Conservation (phyloP, 2,888 invertebrate genomes). For the Dromius quadrimaculatus region DNA sequence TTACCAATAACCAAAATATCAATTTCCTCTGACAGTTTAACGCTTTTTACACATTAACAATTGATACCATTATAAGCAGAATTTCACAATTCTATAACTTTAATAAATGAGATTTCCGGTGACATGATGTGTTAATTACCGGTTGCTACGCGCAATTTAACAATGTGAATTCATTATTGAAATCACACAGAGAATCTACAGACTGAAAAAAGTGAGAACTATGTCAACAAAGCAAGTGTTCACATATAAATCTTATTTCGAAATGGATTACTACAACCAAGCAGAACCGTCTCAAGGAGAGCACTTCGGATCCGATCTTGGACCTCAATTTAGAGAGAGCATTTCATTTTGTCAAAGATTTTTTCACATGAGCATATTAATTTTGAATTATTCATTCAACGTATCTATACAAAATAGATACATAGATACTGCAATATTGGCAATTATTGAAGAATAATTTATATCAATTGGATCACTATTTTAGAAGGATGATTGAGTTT, state of each 20-base stretch:
- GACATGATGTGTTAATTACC: slow-evolving; percentile 6
- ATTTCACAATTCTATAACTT: slow-evolving; percentile 17
- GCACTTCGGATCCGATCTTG: too few species aligned
- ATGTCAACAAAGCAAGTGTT: slow-evolving; percentile 2
- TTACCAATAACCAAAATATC: too few species aligned
- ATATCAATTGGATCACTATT: too few species aligned
- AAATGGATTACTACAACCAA: slow-evolving; percentile 24
- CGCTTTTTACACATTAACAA: background rate
- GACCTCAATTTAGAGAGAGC: too few species aligned
- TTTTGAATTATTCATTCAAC: too few species aligned
- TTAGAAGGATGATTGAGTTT: too few species aligned
- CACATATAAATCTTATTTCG: background rate
- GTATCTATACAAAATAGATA: too few species aligned
- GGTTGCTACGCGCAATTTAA: slow-evolving; percentile 30
- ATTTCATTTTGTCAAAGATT: too few species aligned
- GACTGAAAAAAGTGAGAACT: slow-evolving; percentile 9
- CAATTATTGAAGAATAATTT: too few species aligned
- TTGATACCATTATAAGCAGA: slow-evolving; percentile 4
- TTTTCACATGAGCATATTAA: too few species aligned
- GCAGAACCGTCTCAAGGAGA: too few species aligned
- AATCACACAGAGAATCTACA: background rate
- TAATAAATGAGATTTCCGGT: slow-evolving; percentile 4
- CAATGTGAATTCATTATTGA: slow-evolving; percentile 33
- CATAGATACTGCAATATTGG: too few species aligned
- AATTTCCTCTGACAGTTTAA: slow-evolving; percentile 10